phyloP scores from a whole-genome alignment of 2,888 invertebrate species.

The Drosophila formosana region DNA sequence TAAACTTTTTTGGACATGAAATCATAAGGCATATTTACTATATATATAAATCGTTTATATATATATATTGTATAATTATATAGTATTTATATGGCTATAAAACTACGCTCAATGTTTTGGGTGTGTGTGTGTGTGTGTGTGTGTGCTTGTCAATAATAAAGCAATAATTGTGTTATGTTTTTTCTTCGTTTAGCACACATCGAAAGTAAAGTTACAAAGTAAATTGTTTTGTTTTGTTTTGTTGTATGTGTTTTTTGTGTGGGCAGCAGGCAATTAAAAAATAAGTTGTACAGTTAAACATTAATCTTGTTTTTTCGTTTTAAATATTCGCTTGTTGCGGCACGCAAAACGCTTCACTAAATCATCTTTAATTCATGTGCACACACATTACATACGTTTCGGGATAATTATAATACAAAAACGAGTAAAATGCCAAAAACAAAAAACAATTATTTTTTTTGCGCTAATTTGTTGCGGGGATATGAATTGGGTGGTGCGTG shows the following conservation, averaged over 20 bases:
- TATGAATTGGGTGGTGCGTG: not conserved
- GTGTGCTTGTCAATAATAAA: slow-evolving; percentile 50
- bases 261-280: slow-evolving; percentile 37
- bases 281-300: slow-evolving; percentile 18
- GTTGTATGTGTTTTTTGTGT: slow-evolving; percentile 1
- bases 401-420: slow-evolving; percentile 44
- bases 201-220: slow-evolving; percentile 30
- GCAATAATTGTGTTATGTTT: slow-evolving; percentile 26
- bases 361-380: slow-evolving; percentile 7
- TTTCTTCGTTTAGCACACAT: slow-evolving; percentile 61
- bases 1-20: slow-evolving; percentile 38
- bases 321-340: slow-evolving; percentile 22
- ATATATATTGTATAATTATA: slow-evolving; percentile 42
- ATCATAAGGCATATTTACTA: slow-evolving; percentile 41
- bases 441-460: slow-evolving; percentile 22
- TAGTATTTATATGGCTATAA: slow-evolving; percentile 65
- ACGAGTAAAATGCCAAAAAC: slow-evolving; percentile 9
- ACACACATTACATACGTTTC: not conserved
- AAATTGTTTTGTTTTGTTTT: slow-evolving; percentile 21
- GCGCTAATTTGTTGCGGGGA: slow-evolving; percentile 9
- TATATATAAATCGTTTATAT: slow-evolving; percentile 24
- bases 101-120: slow-evolving; percentile 60
- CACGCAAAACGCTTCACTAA: slow-evolving; percentile 36
- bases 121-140: slow-evolving; percentile 33
- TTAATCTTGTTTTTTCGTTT: slow-evolving; percentile 9